These are phyloP conservation scores for Oxystoma pomonae DNA, from an alignment of 2,888 invertebrate genomes.

Conservation along the genomic window DNA sequence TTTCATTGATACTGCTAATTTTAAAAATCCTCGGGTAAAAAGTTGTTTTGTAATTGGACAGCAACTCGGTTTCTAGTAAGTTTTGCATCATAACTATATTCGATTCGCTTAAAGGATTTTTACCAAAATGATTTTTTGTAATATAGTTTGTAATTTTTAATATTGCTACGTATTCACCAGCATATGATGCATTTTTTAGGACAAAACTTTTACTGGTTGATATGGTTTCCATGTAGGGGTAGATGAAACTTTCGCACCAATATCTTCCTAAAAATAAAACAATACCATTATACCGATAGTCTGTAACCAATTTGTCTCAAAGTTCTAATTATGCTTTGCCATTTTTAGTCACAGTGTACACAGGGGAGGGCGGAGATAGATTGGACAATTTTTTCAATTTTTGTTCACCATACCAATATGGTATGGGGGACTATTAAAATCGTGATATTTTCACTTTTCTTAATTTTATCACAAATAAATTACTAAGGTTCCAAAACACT, in stretches of 20 bases:
- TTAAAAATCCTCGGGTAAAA: slow-evolving; percentile 30
- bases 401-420: no score
- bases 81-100: slow-evolving; percentile 22
- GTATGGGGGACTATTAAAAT: no score
- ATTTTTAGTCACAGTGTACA: no score
- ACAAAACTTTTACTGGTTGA: slow-evolving; percentile 21
- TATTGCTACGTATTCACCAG: slow-evolving; percentile 31
- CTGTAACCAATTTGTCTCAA: no score
- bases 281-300: no score
- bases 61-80: slow-evolving; percentile 20
- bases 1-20: slow-evolving; percentile 28
- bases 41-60: slow-evolving; percentile 8
- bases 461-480: no score
- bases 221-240: slow-evolving; percentile 24
- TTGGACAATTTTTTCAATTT: no score
- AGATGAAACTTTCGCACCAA: slow-evolving; percentile 36
- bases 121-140: slow-evolving; percentile 14
- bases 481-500: no score
- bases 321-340: no score
- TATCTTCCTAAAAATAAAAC: slow-evolving; percentile 22
- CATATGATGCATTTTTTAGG: not conserved
- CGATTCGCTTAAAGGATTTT: slow-evolving; percentile 24
- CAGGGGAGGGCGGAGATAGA: no score
- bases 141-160: slow-evolving; percentile 21
- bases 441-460: no score